Evolutionary conservation across 37 sponge, comb jelly and placozoan genomes (phyloP), one percentile per base, ranked within the genome.

Genomic region (Halichondria panicea): DNA sequence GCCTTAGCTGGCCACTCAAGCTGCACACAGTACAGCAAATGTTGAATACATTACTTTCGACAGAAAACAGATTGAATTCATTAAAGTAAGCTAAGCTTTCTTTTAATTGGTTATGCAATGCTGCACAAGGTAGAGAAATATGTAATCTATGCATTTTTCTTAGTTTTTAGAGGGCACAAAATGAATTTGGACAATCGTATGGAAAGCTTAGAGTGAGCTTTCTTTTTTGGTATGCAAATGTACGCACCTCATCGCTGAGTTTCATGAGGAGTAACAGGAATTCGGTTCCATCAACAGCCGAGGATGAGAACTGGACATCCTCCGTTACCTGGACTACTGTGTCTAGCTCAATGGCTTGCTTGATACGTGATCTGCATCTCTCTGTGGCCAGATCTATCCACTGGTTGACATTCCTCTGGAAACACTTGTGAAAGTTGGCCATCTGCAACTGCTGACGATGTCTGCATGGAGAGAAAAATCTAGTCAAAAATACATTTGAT

Each of bases 301-400:
- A 81, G 37, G 81, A 58, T n/a, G 88, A 87, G 82, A 74, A 75
- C 31, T 2, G 39, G 37, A 65, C 71, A 15, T 74, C 88, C 0
- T 44, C 55, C 9, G 37, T 38, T 12, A 54, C 32, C 1, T 45
- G 45, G 18, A 53, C 70, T 28, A 70, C 38, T n/a, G 42, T 37
- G 55, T 88, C 83, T 40, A 58, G 3, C 15, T 13, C 41, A 46
- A 88, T 63, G 42, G 89, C 89, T 43, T 71, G 52, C 53, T 42
- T 12, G 3, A 82, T 82, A 39, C 68, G 36, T 28, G 56, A 43
- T 45, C 57, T 76, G 43, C 70, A 68, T 19, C 45, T 44, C 24
- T 40, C 34, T 15, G 13, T 9, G 12, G 89, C 83, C 55, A 82
- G 1, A 1, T 5, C 8, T 19, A 88, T 63, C 89, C 89, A 88